Percentiles rank a stretch among this genome's conserved stretches.
Conservation (phyloP, 2,888 invertebrate species). For the Drosophila neotestacea region DNA sequence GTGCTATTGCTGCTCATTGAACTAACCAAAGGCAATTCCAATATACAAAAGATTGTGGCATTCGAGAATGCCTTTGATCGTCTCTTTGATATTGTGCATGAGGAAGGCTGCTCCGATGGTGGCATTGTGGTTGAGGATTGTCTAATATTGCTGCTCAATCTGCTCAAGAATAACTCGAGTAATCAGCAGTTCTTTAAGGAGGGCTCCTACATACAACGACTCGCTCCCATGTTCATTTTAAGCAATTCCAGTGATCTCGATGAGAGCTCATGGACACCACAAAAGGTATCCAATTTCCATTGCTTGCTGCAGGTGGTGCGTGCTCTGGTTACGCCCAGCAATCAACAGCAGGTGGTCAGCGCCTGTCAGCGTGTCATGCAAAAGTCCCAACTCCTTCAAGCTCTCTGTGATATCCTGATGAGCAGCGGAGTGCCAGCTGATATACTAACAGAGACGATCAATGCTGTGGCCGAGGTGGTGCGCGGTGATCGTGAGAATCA, state of each 20-base stretch:
- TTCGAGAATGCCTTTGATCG: slow-evolving; percentile 99
- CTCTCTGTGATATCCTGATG: slow-evolving; percentile 96
- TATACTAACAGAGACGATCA: slow-evolving; percentile 97
- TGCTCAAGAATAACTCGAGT: slow-evolving; percentile 97
- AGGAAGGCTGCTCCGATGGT: slow-evolving; percentile 97
- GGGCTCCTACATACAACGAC: slow-evolving; percentile 96
- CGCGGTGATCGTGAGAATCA: slow-evolving; percentile 95
- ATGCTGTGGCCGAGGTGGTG: slow-evolving; percentile 97
- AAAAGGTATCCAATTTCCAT: slow-evolving; percentile 97
- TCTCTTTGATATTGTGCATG: slow-evolving; percentile 95
- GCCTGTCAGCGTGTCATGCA: slow-evolving; percentile 96
- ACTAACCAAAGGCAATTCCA: slow-evolving; percentile 94
- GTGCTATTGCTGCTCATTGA: slow-evolving; percentile 95
- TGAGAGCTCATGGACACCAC: slow-evolving; percentile 94
- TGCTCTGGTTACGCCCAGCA: slow-evolving; percentile 96
- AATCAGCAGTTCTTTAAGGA: slow-evolving; percentile 99
- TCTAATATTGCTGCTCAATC: slow-evolving; percentile 95
- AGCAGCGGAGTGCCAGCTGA: slow-evolving; percentile 98
- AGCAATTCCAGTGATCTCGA: slow-evolving; percentile 87
- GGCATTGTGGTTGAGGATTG: slow-evolving; percentile 99
- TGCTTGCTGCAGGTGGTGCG: slow-evolving; percentile 96
- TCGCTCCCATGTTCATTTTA: slow-evolving; percentile 94
- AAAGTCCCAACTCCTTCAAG: slow-evolving; percentile 92
- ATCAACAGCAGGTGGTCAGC: slow-evolving; percentile 92
- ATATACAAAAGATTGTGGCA: slow-evolving; percentile 99